Evolutionary conservation across 2,888 invertebrate species (phyloP), one percentile per base, ranked within the genome.

Genomic region (Acleris sparsana): DNA sequence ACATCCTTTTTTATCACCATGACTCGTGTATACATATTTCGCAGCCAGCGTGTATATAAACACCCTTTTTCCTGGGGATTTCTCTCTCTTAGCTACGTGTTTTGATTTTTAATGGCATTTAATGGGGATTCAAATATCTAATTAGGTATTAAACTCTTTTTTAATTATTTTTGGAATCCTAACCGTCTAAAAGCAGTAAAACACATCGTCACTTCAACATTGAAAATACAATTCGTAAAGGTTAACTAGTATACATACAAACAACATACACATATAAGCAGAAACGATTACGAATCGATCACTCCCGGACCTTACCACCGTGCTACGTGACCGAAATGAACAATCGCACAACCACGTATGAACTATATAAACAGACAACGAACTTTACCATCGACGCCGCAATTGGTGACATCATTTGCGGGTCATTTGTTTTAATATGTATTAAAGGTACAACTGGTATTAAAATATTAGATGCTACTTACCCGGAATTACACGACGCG

Each of bases 401-500:
- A 56, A 62, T 57, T 48, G 57, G 62, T 66, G 66, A 66, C 66
- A 66, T 66, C 66, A 66, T 66, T 53, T 43, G 66, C 66, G 53
- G 61, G 62, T 62, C 57, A 66, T 57, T 66, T 66, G 55, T 61
- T 66, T 61, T 62, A 62, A 53, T 65, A 61, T 61, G 60, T 55
- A 55, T 64, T 53, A 16, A 53, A 60, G 51, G 60, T 65, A 66
- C 66, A 66, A 57, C 57, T 56, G 56, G 57, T 57, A 52, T 51
- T 52, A 57, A 62, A 29, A 44, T 44, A 7, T 6, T 25, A 13
- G 22, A 52, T 16, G 6, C 20, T 11, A 52, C 9, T 52, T 52
- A 52, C 7, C n/a, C 20, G 48, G 48, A 17, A 44, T 5, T n/a
- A 1, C 11, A n/a, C 44, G 2, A 4, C 25, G 25, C 25, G 25